Evolutionary conservation across 2,797 vertebrate genomes (phyloP), one percentile per base, ranked within the genome.

Genomic region (Lacerta agilis): DNA sequence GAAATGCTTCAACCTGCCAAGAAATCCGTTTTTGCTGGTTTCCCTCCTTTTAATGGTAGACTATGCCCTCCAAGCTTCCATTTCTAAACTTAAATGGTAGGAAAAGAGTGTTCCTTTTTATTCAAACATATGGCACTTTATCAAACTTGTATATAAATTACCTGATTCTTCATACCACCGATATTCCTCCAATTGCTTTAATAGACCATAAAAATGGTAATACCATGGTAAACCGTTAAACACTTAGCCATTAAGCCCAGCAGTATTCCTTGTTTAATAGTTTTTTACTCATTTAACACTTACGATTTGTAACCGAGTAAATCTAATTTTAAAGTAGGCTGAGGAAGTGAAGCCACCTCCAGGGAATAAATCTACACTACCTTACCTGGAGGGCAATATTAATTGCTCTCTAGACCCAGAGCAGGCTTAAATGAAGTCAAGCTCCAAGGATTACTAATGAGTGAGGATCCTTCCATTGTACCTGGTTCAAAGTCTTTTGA

Each of bases 141-240:
- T 96, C 96, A 95, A 96, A 95, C 82, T 93, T 90, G 94, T 94
- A 86, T 90, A 90, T 94, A 94, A 96, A 96, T 96, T 92, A 96
- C 95, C 96, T 93, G 95, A 90, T 94, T 95, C 94, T 94, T 96
- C 94, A 92, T 95, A 95, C 91, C 17, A 82, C 92, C 91, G 92
- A 92, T 96, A 95, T 93, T 95, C 90, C 94, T 95, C 89, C 96
- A 94, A 89, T 95, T 95, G 94, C 94, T 96, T 96, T 96, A 97
- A 97, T 93, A 96, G 95, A 95, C 95, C 95, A 94, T 96, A 95
- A 96, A 96, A 96, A 96, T 95, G 95, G 94, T 94, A 96, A 96
- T 96, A 93, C 94, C 95, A 91, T 88, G 93, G 95, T 91, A 94
- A 95, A 95, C 95, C 72, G 66, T 97, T 96, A 96, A 97, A 95